These are phyloP conservation scores for Sycophaga agraensis DNA, from an alignment of 1,140 invertebrate genomes.

Conservation along the genomic window DNA sequence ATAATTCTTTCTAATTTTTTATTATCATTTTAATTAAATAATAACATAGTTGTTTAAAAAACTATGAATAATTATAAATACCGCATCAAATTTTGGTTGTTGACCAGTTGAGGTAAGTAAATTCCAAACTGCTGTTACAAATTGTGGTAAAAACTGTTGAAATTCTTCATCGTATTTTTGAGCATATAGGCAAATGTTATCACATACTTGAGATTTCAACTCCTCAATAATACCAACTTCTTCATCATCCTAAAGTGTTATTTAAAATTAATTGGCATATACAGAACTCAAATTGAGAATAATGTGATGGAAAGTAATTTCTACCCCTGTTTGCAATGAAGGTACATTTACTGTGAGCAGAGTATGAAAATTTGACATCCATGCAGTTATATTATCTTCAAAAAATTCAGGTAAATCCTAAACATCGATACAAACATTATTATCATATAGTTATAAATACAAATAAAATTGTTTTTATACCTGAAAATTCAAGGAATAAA, in stretches of 20 bases:
- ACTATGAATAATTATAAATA: conserved; percentile 45
- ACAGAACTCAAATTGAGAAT: no score
- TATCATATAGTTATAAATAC: conserved; percentile 1
- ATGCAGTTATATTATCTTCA: conserved; percentile 93
- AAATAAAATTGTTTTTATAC: conserved; percentile 47
- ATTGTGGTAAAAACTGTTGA: conserved; percentile 78
- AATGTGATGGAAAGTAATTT: conserved; percentile 19
- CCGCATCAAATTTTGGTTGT: conserved; percentile 89
- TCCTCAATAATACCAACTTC: conserved; percentile 89
- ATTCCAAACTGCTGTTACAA: conserved; percentile 93
- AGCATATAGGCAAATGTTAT: conserved; percentile 92
- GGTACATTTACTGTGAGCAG: conserved; percentile 79
- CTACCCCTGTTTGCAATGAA: conserved; percentile 66
- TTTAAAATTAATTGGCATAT: conserved; percentile 25
- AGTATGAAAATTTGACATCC: conserved; percentile 90
- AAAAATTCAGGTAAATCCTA: conserved; percentile 97
- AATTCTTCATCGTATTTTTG: conserved; percentile 99
- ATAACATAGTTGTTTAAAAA: not conserved
- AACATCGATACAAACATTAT: conserved; percentile 22
- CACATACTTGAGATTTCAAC: conserved; percentile 92
- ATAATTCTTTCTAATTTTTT: no score
- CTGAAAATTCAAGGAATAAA: conserved; percentile 94
- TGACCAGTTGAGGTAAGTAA: conserved; percentile 81
- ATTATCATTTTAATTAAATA: not conserved
- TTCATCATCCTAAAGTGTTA: conserved; percentile 71